phyloP scores from a whole-genome alignment of 2,797 vertebrate genomes.

The Gymnodraco acuticeps region DNA sequence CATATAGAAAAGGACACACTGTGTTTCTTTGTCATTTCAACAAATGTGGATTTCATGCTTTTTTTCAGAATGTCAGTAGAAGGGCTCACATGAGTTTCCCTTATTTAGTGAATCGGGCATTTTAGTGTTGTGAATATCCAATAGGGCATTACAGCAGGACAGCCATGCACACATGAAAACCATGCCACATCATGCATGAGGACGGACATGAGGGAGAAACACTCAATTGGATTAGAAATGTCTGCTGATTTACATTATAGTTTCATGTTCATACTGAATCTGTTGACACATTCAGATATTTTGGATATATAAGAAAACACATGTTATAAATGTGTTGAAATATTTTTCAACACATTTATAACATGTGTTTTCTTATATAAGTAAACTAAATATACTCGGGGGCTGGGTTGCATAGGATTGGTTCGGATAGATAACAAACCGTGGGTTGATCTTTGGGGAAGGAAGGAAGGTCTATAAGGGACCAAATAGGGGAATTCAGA shows the following conservation, averaged over 20 bases:
- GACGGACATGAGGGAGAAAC: slow-evolving; percentile 36
- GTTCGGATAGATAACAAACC: background rate
- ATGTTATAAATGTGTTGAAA: too few relatives aligned
- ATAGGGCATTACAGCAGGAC: slow-evolving; percentile 43
- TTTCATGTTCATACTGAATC: slow-evolving; percentile 5
- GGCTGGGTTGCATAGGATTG: background rate
- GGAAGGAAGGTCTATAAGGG: slow-evolving; percentile 8
- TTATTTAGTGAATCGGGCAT: slow-evolving; percentile 14
- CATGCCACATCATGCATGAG: slow-evolving; percentile 80
- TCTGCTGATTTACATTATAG: background rate
- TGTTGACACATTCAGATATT: background rate
- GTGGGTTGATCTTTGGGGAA: slow-evolving; percentile 18
- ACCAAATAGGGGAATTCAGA: slow-evolving; percentile 29
- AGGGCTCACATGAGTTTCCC: slow-evolving; percentile 13
- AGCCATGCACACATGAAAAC: slow-evolving; percentile 76
- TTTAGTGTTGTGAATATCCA: slow-evolving; percentile 16
- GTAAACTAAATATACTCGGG: slow-evolving; percentile 11
- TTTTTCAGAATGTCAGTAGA: background rate
- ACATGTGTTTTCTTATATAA: background rate
- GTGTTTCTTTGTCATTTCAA: background rate
- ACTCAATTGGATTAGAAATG: slow-evolving; percentile 22
- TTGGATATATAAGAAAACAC: too few relatives aligned
- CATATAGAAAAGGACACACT: background rate
- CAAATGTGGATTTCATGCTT: background rate
- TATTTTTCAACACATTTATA: background rate